These are phyloP conservation scores for Peromyscus aztecus DNA, from an alignment of 2,797 vertebrate species.

Conservation along the genomic window DNA sequence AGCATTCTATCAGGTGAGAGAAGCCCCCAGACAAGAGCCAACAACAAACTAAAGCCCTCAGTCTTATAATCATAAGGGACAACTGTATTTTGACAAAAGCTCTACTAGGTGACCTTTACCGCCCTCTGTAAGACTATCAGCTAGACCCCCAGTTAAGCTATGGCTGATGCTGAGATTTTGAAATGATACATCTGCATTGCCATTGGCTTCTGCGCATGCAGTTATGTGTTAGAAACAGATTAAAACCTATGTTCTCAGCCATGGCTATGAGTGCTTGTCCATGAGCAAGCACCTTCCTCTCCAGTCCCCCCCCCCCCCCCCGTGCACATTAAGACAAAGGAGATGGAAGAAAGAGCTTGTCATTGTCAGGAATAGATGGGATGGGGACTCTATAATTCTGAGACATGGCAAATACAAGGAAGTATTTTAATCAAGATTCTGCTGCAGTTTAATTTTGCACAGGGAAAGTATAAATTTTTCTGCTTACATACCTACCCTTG, in stretches of 20 bases:
- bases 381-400: not conserved
- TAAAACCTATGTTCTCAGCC: not conserved
- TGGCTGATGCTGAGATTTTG: not conserved
- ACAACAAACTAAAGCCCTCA: not conserved
- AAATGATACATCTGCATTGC: not conserved
- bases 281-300: not conserved
- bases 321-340: not conserved
- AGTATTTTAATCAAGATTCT: constrained; percentile 34
- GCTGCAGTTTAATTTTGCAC: not conserved
- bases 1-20: not conserved
- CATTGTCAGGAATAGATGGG: not conserved
- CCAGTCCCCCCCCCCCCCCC: not conserved
- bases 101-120: too few relatives aligned
- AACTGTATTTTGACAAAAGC: not conserved
- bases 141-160: not conserved
- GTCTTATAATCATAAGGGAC: not conserved
- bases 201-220: not conserved
- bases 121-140: not conserved
- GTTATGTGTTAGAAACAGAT: not conserved
- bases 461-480: constrained; percentile 13
- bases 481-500: not conserved
- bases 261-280: not conserved
- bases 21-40: not conserved
- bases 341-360: not conserved
- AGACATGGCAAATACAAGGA: not conserved